Evolutionary conservation across 2,888 invertebrate genomes (phyloP), one percentile per base, ranked within the genome.

Genomic region (Cheiracanthium punctorium): DNA sequence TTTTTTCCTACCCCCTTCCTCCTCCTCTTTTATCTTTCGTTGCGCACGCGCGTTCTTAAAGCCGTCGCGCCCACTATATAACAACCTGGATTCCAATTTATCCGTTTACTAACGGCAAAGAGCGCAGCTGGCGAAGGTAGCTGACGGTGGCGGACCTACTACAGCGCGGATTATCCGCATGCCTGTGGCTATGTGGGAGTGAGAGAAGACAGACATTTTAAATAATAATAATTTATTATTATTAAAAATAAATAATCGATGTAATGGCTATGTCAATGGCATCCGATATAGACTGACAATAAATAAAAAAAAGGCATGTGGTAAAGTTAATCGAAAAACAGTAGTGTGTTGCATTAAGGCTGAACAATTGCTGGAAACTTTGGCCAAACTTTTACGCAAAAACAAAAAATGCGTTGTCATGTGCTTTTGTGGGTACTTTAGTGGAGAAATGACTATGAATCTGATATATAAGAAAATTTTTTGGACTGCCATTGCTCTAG

Each of bases 41-140:
- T 69, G 84, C 84, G 84, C 84, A 85, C 20, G 79, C 84, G 84
- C 79, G 37, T 32, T 64, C 37, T 30, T 48, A 43, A 70, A 79
- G 43, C 74, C 77, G 84, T 7, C 84, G 84, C 84, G 84, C 84
- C 84, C 84, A 74, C 79, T 70, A 74, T 85, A 85, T 85, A 85
- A 85, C 84, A 85, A 85, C 84, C 84, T 64, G 65, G 52, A 77
- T 79, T 73, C 37, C 79, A 65, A 52, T 71, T 73, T 79, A 74
- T 67, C 79, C 84, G 69, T 79, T 85, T 85, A 85, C 79, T 85
- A 52, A 74, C 79, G 73, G 84, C 69, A 67, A 67, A 37, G 37
- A 70, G 72, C 84, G 52, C 69, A 41, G 48, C 32, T 69, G 73
- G 28, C 41, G n/a, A 73, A 67, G 82, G 77, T 67, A 20, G 43